Evolutionary conservation across 1,140 invertebrate species (phyloP).

Genomic region (Drosophila pruinosa): DNA sequence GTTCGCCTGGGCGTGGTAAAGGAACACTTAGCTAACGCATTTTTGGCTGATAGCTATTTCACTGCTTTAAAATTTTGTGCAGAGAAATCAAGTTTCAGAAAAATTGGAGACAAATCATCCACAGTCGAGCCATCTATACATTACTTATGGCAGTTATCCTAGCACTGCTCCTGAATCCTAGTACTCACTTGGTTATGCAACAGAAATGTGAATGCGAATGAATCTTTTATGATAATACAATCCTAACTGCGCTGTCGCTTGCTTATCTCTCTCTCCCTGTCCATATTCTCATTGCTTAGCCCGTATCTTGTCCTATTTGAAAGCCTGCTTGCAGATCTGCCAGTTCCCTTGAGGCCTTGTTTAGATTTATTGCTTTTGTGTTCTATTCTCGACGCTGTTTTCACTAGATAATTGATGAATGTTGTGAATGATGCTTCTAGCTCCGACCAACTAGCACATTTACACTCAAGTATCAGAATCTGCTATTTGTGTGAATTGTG

Average conservation of each 20-base stretch:
- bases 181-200: constrained; percentile 26
- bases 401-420: constrained; percentile 76
- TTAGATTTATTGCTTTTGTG: constrained; percentile 66
- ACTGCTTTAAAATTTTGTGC: not conserved
- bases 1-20: not conserved
- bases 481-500: not conserved
- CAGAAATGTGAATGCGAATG: constrained; percentile 9
- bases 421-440: constrained; percentile 49
- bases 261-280: not conserved
- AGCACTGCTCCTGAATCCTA: not conserved
- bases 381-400: constrained; percentile 35
- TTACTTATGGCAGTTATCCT: not conserved
- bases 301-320: constrained; percentile 17
- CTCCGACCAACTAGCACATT: constrained; percentile 2
- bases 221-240: constrained; percentile 35
- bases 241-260: not conserved
- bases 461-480: constrained; percentile 1
- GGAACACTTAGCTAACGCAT: constrained; percentile 7
- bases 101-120: too few species aligned
- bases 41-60: constrained; percentile 34
- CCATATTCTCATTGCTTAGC: not conserved
- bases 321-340: constrained; percentile 16
- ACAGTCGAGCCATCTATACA: not conserved
- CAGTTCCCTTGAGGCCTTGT: constrained; percentile 50
- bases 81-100: too few species aligned